A percentile compares a stretch with the other conserved stretches of the same genome.
phyloP scores from a whole-genome alignment of 2,888 invertebrate genomes.

The Odontocerum albicorne region DNA sequence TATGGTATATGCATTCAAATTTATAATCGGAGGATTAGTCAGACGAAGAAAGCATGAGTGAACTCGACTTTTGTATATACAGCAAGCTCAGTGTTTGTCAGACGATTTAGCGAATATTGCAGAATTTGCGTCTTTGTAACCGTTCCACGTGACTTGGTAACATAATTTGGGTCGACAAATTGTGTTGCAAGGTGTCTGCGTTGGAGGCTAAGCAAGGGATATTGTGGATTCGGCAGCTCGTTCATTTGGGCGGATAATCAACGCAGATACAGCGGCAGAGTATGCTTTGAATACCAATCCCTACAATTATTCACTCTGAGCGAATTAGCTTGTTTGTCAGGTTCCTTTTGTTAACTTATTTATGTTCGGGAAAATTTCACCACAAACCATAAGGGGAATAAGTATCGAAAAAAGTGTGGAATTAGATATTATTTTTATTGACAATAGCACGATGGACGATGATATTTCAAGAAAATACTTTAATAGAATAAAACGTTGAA shows the following conservation, averaged over 20 bases:
- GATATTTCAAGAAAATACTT: too few relatives aligned
- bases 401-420: too few relatives aligned
- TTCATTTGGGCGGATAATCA: not conserved
- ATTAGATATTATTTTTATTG: too few relatives aligned
- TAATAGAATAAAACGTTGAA: too few relatives aligned
- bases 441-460: too few relatives aligned
- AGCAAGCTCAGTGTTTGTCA: slow-evolving; percentile 2
- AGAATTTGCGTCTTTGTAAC: slow-evolving; percentile 13
- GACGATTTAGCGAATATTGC: slow-evolving; percentile 7
- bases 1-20: too few relatives aligned
- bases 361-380: not conserved
- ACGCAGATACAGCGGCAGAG: not conserved
- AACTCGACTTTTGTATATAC: not conserved
- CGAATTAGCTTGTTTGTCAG: not conserved
- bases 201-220: not conserved
- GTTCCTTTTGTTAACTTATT: not conserved
- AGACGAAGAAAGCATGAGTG: not conserved
- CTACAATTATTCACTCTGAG: not conserved
- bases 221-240: not conserved
- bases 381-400: too few relatives aligned
- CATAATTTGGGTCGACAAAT: slow-evolving; percentile 1
- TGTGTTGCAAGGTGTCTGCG: not conserved
- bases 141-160: slow-evolving; percentile 8
- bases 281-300: not conserved
- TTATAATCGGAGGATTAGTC: too few relatives aligned